Evolutionary conservation across 2,888 invertebrate species (phyloP), one percentile per base, ranked within the genome.

Genomic region (Platycnemis pennipes): DNA sequence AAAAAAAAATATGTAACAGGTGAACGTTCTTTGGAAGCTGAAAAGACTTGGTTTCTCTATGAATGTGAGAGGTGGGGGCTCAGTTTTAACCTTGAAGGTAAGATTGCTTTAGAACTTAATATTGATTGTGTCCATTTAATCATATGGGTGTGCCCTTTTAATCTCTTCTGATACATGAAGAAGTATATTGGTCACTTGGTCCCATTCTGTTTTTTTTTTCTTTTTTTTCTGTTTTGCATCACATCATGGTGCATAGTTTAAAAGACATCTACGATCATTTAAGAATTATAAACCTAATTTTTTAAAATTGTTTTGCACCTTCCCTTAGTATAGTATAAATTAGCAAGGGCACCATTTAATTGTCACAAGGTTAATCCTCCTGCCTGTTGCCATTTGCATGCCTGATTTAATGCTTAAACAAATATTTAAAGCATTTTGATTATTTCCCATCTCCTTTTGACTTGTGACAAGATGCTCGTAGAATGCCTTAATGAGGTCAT

Each of bases 31-130:
- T 97, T 98, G 96, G 98, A 98, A 96, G 98, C 98, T 95, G 98
- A 99, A 96, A 98, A 98, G 96, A 98, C 98, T 95, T 99, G 99
- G 99, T 97, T 99, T 95, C 98, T 98, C 96, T 98, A 98, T 96
- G 98, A 99, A 97, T 98, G 98, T 96, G 98, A 98, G 96, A 98
- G 98, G 96, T 98, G 98, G 98, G 98, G 98, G 95, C 97, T 98
- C 96, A 98, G 98, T 96, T 98, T 98, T 96, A 98, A 98, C 97
- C 97, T 98, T 96, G 98, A 98, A 98, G 98, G 98, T 98, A 97
- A 97, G 91, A 91, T 91, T 69, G 42, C 89, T 63, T 69, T 91
- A 63, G 91, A 91, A 69, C 42, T 46, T 94, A 49, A 69, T 85
- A n/a, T 85, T 77, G 94, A 85, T 44, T 37, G n/a, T 56, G 37